phyloP scores from a whole-genome alignment of 2,888 invertebrate species.

The Torymus tubicola region DNA sequence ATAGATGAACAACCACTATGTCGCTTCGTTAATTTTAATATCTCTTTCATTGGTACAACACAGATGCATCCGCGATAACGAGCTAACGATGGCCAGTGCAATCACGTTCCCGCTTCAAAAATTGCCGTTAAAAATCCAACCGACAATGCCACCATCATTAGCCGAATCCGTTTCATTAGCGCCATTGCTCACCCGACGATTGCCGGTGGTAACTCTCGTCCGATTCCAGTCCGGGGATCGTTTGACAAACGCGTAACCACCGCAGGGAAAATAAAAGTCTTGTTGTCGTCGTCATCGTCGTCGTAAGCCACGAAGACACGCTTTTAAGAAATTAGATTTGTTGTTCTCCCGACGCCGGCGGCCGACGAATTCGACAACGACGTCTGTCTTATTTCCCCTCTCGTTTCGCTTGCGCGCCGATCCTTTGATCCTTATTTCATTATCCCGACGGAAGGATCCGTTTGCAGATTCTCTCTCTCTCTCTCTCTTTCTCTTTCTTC shows the following conservation, averaged over 20 bases:
- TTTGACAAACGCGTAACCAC: neutral
- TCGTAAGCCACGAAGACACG: constrained; percentile 38
- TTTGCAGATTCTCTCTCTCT: constrained; percentile 71
- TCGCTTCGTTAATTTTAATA: too few relatives aligned
- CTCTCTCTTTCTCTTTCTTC: neutral
- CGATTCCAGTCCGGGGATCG: too few relatives aligned
- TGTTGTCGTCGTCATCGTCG: too few relatives aligned
- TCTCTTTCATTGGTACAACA: too few relatives aligned
- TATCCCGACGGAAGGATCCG: constrained; percentile 70
- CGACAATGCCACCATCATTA: too few relatives aligned
- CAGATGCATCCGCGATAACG: too few relatives aligned
- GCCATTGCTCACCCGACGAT: neutral
- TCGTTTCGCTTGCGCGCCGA: constrained; percentile 48
- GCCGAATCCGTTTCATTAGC: neutral
- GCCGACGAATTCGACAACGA: constrained; percentile 43
- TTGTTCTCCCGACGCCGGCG: constrained; percentile 59
- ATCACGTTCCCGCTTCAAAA: too few relatives aligned
- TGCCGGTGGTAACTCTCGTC: too few relatives aligned
- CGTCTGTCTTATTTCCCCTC: constrained; percentile 52
- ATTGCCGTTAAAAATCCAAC: too few relatives aligned
- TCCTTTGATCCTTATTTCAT: constrained; percentile 76
- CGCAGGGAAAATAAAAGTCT: constrained; percentile 51
- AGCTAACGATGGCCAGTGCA: too few relatives aligned
- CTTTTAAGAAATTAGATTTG: constrained; percentile 63
- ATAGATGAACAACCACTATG: too few relatives aligned